Evolutionary conservation across 2,797 vertebrate genomes (phyloP).

Genomic region (Anas flavirostris): DNA sequence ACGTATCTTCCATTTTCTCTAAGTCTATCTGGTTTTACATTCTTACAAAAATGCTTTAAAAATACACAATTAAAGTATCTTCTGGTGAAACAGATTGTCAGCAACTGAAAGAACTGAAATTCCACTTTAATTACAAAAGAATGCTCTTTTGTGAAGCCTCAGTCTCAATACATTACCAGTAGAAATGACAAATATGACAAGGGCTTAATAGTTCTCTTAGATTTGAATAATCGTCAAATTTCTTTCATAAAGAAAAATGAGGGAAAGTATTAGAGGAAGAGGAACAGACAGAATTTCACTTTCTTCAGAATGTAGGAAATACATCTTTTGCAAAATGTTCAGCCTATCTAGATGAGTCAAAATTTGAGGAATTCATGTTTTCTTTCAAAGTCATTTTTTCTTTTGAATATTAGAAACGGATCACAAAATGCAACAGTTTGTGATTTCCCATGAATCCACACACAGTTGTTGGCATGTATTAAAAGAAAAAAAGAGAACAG

Average conservation of each 20-base stretch:
- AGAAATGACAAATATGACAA: not conserved
- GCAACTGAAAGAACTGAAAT: not conserved
- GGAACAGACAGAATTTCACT: not conserved
- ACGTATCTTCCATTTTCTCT: not conserved
- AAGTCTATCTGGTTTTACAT: not conserved
- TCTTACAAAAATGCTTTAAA: not conserved
- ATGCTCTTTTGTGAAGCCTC: not conserved
- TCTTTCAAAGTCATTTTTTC: not conserved
- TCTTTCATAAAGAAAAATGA: not conserved
- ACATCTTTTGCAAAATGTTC: not conserved
- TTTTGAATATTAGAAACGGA: not conserved
- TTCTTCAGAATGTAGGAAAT: not conserved
- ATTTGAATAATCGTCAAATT: accelerated
- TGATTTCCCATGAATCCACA: not conserved
- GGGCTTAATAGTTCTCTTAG: not conserved
- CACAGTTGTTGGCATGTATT: not conserved
- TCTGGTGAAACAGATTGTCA: not conserved
- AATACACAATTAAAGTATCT: not conserved
- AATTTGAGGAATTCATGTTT: not conserved
- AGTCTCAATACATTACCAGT: not conserved
- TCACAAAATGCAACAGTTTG: not conserved
- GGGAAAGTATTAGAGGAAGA: not conserved
- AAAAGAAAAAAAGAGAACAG: not conserved
- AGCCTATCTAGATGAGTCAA: not conserved
- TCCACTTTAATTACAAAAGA: not conserved